Conservation (phyloP, 2,797 vertebrate species). For the Valencia hispanica region DNA sequence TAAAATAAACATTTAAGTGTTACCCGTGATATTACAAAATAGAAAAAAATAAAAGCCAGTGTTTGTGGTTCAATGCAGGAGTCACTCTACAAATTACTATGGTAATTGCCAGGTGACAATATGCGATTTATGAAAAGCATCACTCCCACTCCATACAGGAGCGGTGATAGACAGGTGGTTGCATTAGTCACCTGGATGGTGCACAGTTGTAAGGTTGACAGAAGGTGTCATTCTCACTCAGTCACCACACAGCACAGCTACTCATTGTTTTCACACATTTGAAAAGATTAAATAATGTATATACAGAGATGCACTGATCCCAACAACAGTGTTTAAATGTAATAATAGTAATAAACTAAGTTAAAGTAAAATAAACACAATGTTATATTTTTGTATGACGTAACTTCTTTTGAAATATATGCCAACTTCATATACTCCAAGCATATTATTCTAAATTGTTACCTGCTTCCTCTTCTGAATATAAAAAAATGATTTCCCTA, state of each 20-base stretch:
- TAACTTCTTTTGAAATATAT: background rate
- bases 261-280: background rate
- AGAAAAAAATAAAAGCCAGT: background rate
- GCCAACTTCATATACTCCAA: background rate
- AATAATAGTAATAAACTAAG: background rate
- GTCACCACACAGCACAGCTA: conserved; percentile 4
- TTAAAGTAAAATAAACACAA: background rate
- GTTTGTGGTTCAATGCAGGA: background rate
- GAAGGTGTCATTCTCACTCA: conserved; percentile 33
- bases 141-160: conserved; percentile 1
- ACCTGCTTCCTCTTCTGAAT: background rate
- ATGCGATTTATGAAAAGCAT: conserved; percentile 18
- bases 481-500: background rate
- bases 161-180: conserved; percentile 34
- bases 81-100: background rate
- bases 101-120: background rate
- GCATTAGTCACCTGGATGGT: conserved; percentile 38
- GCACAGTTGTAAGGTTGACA: conserved; percentile 33
- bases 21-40: background rate
- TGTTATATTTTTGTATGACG: background rate
- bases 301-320: background rate
- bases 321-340: background rate
- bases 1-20: background rate
- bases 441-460: background rate
- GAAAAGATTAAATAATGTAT: conserved; percentile 13